Evolutionary conservation across 2,113 vertebrate species (phyloP), one percentile per base, ranked within the genome.

Genomic region (Calypte anna): DNA sequence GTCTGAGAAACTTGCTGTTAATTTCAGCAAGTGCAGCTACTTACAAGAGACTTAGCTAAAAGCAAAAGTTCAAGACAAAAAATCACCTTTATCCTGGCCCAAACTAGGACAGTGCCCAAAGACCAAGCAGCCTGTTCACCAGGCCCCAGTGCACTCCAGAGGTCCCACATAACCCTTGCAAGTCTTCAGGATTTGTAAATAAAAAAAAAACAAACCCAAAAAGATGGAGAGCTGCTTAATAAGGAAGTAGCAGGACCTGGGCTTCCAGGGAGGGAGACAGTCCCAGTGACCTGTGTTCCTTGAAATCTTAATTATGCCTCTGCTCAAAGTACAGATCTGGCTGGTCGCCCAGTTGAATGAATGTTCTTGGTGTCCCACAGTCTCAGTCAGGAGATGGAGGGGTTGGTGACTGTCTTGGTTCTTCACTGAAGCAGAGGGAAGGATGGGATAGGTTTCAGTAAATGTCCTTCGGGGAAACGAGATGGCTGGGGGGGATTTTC

Each of bases 391-490:
- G 62, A 69, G 58, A 20, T 17, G 50, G 17, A 76, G 40, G 16
- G 51, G 14, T 11, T 88, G 51, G 43, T 43, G 12, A 43, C 31
- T 70, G 28, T n/a, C 5, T 17, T 1, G 1, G 58, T 28, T 76
- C 55, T 57, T 92, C 43, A 4, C 7, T 51, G 4, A 51, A 62
- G 44, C 24, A 30, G 36, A 51, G 23, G 36, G 12, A 62, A 36
- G 44, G 3, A 44, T 38, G 48, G 33, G 28, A 28, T 48, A 75
- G n/a, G 14, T 43, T 46, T 80, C 44, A 19, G 59, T 68, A 69
- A 74, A 27, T 0, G 0, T 38, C 46, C 33, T 89, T 90, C 50
- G 31, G 69, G 15, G 40, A 51, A 31, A 1, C 43, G 36, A 79
- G 38, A 28, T 51, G 17, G 64, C 50, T 80, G 51, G 23, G n/a